Percentiles rank a stretch among this genome's conserved stretches.
Evolutionary conservation across 2,888 invertebrate genomes (phyloP).

Genomic region (Ormyrus rosae): DNA sequence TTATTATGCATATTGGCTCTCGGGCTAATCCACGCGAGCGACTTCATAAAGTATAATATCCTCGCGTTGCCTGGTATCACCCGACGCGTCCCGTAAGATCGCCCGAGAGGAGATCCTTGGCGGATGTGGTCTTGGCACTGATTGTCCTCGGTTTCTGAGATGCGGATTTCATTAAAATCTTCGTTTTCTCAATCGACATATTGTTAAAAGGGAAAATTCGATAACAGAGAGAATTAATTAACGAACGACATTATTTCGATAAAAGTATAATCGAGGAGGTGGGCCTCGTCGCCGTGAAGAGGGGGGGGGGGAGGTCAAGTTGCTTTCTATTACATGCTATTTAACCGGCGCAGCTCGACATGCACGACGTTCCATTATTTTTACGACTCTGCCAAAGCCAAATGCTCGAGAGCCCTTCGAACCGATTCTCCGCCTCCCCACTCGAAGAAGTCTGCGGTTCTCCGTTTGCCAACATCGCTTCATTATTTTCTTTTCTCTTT

Average conservation of each 20-base stretch:
- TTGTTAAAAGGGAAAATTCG: too few relatives aligned
- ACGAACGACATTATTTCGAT: constrained; percentile 17
- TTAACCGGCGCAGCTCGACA: constrained; percentile 67
- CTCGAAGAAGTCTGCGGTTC: constrained; percentile 2
- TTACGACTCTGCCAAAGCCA: constrained; percentile 71
- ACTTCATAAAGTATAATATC: constrained; percentile 17
- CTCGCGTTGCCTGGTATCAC: not conserved
- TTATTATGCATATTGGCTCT: constrained; percentile 37
- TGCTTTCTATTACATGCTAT: constrained; percentile 70
- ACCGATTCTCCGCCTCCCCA: constrained; percentile 20
- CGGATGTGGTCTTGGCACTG: too few relatives aligned
- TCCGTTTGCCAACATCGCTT: not conserved
- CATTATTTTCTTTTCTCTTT: not conserved
- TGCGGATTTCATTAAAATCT: too few relatives aligned
- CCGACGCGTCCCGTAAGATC: not conserved
- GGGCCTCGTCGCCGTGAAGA: constrained; percentile 41
- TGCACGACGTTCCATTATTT: constrained; percentile 71
- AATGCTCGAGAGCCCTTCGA: constrained; percentile 60
- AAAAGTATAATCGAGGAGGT: constrained; percentile 24
- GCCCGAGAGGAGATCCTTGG: not conserved
- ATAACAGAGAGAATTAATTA: constrained; percentile 10
- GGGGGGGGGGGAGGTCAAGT: constrained; percentile 32
- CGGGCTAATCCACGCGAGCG: constrained; percentile 14
- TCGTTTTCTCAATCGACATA: too few relatives aligned
- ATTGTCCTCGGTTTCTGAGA: too few relatives aligned